Conservation (phyloP, 2,113 vertebrate genomes). For the Cyphomyrus plagiostoma region DNA sequence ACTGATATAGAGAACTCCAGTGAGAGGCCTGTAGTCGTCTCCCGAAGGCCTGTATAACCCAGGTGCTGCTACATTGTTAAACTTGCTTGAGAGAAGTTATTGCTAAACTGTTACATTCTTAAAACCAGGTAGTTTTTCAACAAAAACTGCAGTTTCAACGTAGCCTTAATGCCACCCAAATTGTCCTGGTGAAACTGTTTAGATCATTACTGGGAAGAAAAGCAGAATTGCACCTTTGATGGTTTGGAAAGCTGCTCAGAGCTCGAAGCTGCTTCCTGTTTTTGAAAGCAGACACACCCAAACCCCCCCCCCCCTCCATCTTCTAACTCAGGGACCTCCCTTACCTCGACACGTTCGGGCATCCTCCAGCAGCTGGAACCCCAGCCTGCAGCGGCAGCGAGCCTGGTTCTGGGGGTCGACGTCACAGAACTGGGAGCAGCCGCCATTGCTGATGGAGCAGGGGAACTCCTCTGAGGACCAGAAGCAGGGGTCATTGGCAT, state of each 20-base stretch:
- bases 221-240: neutral
- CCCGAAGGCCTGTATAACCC: neutral
- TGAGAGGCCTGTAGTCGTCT: neutral
- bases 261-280: neutral
- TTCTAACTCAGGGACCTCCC: neutral
- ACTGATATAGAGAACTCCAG: neutral
- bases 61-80: neutral
- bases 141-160: neutral
- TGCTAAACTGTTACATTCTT: neutral
- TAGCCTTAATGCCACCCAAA: neutral
- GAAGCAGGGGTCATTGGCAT: neutral
- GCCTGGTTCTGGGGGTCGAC: slow-evolving; percentile 26
- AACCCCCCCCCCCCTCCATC: neutral
- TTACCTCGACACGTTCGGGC: slow-evolving; percentile 45
- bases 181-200: neutral
- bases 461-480: slow-evolving; percentile 40
- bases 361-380: slow-evolving; percentile 47
- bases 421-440: slow-evolving; percentile 52
- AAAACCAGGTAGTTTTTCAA: neutral
- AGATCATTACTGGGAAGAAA: neutral
- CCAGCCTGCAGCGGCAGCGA: slow-evolving; percentile 40
- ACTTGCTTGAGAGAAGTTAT: neutral
- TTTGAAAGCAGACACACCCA: neutral
- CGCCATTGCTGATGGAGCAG: slow-evolving; percentile 49
- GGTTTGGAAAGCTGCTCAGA: neutral